phyloP scores from a whole-genome alignment of 1,140 invertebrate species.

The Heliconius hewitsoni region DNA sequence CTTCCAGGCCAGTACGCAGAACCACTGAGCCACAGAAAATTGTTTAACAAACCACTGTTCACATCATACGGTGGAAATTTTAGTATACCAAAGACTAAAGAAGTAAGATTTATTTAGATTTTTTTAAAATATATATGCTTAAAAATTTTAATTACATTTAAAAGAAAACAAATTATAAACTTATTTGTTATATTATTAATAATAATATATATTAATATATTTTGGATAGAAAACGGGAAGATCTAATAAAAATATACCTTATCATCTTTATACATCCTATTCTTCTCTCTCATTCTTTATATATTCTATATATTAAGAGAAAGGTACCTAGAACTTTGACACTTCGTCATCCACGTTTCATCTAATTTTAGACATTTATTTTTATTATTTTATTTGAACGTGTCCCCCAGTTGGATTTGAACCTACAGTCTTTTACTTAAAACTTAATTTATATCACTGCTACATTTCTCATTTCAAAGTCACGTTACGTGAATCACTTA shows the following conservation, averaged over 20 bases:
- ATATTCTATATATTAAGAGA: too few species aligned
- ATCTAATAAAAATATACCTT: too few species aligned
- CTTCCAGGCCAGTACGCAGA: constrained; percentile 29
- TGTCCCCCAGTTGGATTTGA: too few species aligned
- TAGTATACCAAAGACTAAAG: not conserved
- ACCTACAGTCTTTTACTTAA: not conserved
- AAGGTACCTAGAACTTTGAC: too few species aligned
- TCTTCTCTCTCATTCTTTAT: too few species aligned
- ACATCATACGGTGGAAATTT: constrained; percentile 1
- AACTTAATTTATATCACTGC: not conserved
- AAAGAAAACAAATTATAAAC: not conserved
- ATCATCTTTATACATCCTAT: too few species aligned
- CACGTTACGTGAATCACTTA: not conserved
- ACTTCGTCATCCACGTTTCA: too few species aligned
- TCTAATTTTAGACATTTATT: too few species aligned
- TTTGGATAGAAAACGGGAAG: too few species aligned
- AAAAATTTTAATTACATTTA: not conserved
- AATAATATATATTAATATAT: too few species aligned
- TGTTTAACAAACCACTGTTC: constrained; percentile 22
- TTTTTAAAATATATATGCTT: not conserved
- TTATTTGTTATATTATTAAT: too few species aligned
- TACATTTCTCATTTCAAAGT: not conserved
- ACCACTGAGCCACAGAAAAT: constrained; percentile 28
- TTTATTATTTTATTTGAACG: too few species aligned
- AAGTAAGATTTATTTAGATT: not conserved